Base-by-base conservation (phyloP, 2,888 invertebrate species). In the Petrophora chlorosata region DNA sequence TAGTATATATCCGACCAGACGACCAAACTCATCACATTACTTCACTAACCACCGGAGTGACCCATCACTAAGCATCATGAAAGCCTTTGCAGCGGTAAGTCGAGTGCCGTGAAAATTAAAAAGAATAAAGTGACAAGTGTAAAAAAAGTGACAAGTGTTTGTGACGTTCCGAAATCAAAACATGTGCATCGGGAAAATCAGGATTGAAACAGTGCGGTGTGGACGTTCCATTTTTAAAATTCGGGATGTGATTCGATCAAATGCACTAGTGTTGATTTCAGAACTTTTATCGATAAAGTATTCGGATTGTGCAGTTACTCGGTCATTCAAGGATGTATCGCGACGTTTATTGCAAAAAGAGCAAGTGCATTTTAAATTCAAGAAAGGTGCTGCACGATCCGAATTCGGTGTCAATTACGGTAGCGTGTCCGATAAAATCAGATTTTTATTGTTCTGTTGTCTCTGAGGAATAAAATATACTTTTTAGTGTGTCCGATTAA, bases 21-120 rank as follows among this genome's bases (percentile, higher is more conserved):
- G 71, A 71, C 77, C 75, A 64, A 55, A 68, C 66, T 53, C 82
- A 82, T 76, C 87, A 87, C 86, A 88, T 73, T 77, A 81, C 84
- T 83, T 80, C 85, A 76, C 78, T 65, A 75, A 76, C 76, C 80
- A 73, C 85, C 83, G 78, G 75, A 83, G 86, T 88, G 86, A 85
- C 85, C 84, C 81, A 83, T 77, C 81, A 83, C 79, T 79, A 84
- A 77, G 73, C 87, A 89, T 56, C 85, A 90, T 90, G 90, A 90
- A 82, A 82, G 82, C 88, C 86, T 90, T 87, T 85, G 85, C 86
- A 82, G 89, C 90, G 90, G 90, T 90, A 87, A 90, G 89, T 90
- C 70, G 63, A 80, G 85, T 77, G 79, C 58, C 59, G 61, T 79
- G 76, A 74, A 48, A 61, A 70, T 76, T 76, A 74, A 61, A 61